These are phyloP conservation scores for Blastobasis lacticolella DNA, from an alignment of 2,888 invertebrate genomes.

Conservation along the genomic window DNA sequence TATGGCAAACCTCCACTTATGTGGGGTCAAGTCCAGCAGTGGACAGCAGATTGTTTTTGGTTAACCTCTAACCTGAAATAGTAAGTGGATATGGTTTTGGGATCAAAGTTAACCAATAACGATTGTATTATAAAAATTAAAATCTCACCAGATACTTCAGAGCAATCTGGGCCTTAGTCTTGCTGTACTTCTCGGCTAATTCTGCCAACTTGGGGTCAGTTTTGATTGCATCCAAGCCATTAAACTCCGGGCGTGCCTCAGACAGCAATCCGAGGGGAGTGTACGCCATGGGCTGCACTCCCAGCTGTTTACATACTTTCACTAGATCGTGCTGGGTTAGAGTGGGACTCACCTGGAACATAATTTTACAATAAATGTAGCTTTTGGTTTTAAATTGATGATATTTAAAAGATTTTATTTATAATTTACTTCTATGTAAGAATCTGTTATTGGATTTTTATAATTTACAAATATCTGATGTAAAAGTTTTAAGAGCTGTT, in stretches of 20 bases:
- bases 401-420: no score
- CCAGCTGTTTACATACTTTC: conserved; percentile 77
- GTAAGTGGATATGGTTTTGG: no score
- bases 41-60: no score
- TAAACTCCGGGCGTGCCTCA: conserved; percentile 60
- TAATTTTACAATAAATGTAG: neutral
- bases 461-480: no score
- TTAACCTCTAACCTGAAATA: no score
- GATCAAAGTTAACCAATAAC: no score
- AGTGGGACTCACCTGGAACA: conserved; percentile 74
- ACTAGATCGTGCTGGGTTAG: conserved; percentile 81
- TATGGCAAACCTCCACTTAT: no score
- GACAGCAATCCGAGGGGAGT: conserved; percentile 78
- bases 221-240: conserved; percentile 71
- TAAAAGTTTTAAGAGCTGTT: no score
- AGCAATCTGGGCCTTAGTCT: conserved; percentile 78
- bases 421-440: no score
- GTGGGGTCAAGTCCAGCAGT: no score
- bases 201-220: conserved; percentile 71
- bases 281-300: conserved; percentile 81
- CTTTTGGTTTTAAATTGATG: no score
- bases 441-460: no score
- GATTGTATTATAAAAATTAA: neutral
- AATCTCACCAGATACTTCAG: conserved; percentile 78
- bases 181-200: conserved; percentile 77